These are phyloP conservation scores for Uropetala carovei DNA, from an alignment of 2,888 invertebrate species.

Conservation along the genomic window DNA sequence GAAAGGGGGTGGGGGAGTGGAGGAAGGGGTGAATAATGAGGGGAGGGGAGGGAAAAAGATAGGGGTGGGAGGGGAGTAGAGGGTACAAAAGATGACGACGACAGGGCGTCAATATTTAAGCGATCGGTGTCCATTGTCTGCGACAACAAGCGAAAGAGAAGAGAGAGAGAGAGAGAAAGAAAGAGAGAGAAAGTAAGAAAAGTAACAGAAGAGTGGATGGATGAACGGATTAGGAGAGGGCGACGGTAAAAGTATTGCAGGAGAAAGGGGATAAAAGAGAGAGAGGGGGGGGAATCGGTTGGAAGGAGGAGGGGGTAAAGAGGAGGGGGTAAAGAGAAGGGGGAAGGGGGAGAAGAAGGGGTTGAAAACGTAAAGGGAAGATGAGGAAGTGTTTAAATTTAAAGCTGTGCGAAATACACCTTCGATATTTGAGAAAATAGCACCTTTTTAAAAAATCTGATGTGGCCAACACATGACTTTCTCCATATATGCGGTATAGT, in stretches of 20 bases:
- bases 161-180: neutral
- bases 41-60: neutral
- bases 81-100: neutral
- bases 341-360: no score
- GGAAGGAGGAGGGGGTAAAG: neutral
- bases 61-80: neutral
- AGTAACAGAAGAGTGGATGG: neutral
- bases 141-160: neutral
- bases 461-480: no score
- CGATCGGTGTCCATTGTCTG: conserved; percentile 15
- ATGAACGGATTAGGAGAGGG: neutral
- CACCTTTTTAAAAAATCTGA: no score
- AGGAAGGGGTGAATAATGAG: neutral
- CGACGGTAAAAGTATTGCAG: neutral
- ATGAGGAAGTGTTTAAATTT: no score
- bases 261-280: neutral
- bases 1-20: neutral
- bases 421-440: no score
- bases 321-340: neutral
- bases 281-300: neutral
- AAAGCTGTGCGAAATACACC: no score
- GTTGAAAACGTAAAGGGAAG: neutral
- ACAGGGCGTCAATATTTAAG: conserved; percentile 4
- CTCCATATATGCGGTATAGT: no score
- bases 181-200: neutral